A percentile compares a stretch with the other conserved stretches of the same genome.
Conservation (phyloP, 1,140 invertebrate genomes). For the Pseudomyrmex pallidus region DNA sequence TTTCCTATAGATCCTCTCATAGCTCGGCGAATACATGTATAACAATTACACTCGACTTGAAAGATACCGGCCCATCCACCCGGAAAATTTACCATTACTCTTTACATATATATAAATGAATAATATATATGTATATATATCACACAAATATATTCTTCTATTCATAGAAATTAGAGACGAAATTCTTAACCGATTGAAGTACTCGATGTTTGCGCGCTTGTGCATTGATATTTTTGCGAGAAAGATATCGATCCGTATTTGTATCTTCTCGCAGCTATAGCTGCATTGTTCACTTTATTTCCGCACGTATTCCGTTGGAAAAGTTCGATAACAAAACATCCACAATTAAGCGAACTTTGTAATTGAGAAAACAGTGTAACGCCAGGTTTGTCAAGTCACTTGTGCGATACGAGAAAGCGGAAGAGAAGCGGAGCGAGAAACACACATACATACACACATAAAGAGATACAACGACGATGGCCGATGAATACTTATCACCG, state of each 20-base stretch:
- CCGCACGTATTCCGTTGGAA: background rate
- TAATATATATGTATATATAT: no score
- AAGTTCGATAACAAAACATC: conserved; percentile 37
- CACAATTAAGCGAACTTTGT: conserved; percentile 44
- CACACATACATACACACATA: background rate
- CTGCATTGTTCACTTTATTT: conserved; percentile 1
- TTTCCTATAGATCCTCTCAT: conserved; percentile 5
- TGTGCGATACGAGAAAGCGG: background rate
- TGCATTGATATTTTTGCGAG: conserved; percentile 14
- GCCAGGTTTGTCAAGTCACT: conserved; percentile 31
- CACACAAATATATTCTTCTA: conserved; percentile 9
- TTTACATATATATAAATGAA: no score
- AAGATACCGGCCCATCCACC: no score
- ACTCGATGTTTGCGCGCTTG: background rate
- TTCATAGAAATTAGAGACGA: conserved; percentile 26
- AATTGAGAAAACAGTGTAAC: conserved; percentile 40
- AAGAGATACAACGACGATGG: conserved; percentile 9
- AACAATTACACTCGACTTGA: no score
- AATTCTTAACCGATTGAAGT: background rate
- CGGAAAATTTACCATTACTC: no score
- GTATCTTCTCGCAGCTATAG: conserved; percentile 4
- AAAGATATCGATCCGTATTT: background rate
- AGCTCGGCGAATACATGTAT: no score
- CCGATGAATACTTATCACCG: conserved; percentile 46
- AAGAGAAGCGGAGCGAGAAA: background rate